These are phyloP conservation scores for Siphamia tubifer DNA, from an alignment of 2,113 vertebrate genomes.

Conservation along the genomic window DNA sequence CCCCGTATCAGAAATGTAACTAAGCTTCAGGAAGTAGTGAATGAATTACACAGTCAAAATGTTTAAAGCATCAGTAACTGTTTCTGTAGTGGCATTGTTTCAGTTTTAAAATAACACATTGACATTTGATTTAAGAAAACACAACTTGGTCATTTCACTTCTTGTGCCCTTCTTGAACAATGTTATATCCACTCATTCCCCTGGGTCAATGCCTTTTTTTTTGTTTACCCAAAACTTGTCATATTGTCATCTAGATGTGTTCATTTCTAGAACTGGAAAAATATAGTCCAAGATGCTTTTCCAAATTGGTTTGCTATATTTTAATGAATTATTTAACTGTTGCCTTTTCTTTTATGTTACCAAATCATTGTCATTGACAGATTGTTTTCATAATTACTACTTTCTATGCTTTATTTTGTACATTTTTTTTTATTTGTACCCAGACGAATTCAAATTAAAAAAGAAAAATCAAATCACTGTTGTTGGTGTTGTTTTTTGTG, in stretches of 20 bases:
- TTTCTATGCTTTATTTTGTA: constrained; percentile 83
- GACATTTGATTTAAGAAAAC: not conserved
- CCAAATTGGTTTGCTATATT: constrained; percentile 40
- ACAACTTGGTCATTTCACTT: not conserved
- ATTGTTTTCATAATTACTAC: constrained; percentile 71
- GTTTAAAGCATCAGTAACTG: constrained; percentile 18
- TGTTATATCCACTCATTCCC: not conserved
- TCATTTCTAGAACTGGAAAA: too few species aligned
- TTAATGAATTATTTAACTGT: constrained; percentile 57
- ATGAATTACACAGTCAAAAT: too few species aligned
- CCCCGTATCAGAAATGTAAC: not conserved
- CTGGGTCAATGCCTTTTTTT: constrained; percentile 41
- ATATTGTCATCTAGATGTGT: constrained; percentile 19
- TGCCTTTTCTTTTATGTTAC: constrained; percentile 68
- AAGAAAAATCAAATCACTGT: constrained; percentile 42
- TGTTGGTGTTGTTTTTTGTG: not conserved
- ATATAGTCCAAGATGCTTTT: constrained; percentile 19
- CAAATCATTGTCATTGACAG: constrained; percentile 38
- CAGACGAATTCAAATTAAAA: constrained; percentile 70
- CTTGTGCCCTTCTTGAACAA: constrained; percentile 20
- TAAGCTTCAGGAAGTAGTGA: too few species aligned
- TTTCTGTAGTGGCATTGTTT: constrained; percentile 29
- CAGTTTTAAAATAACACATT: constrained; percentile 5
- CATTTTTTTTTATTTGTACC: constrained; percentile 76
- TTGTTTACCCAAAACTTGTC: constrained; percentile 24